Evolutionary conservation across 2,888 invertebrate genomes (phyloP), one percentile per base, ranked within the genome.

Genomic region (Amphipoea oculea): DNA sequence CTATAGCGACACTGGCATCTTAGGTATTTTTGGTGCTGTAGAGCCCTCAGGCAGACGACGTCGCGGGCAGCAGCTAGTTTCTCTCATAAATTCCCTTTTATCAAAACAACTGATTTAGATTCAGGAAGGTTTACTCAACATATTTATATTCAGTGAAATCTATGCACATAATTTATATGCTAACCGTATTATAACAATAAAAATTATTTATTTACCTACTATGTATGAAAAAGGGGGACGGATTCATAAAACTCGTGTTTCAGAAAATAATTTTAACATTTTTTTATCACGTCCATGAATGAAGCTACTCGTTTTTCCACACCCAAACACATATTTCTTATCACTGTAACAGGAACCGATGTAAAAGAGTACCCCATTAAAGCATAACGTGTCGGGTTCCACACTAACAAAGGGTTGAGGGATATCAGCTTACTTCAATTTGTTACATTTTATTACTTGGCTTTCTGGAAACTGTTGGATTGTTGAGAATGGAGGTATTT

Each of bases 361-460:
- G 75, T 80, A 74, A 81, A 83, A 79, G 78, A 76, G 76, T 62
- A 73, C 76, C 76, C 87, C 82, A 88, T 88, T 88, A 88, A 77
- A 66, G 63, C 42, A 70, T 73, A 84, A 70, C 75, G 76, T 78
- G 74, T 88, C 77, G 78, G 79, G 65, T 84, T 78, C 51, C 81
- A 36, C 67, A 76, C 83, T 83, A 57, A 88, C 88, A 87, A 88
- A 88, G 84, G 88, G 84, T 88, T 82, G 77, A 42, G 62, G 36
- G 75, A 77, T 87, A 87, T 88, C 88, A 69, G 57, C 54, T 88
- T 86, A 67, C 79, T 62, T 40, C 84, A 79, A 85, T 88, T 88
- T 86, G 86, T 87, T 68, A 84, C 79, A 70, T 87, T 85, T 45
- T 87, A 87, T 88, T 78, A 82, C 86, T 76, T 76, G 67, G 75